Evolutionary conservation across 2,113 vertebrate species (phyloP).

Genomic region (Ahaetulla prasina): DNA sequence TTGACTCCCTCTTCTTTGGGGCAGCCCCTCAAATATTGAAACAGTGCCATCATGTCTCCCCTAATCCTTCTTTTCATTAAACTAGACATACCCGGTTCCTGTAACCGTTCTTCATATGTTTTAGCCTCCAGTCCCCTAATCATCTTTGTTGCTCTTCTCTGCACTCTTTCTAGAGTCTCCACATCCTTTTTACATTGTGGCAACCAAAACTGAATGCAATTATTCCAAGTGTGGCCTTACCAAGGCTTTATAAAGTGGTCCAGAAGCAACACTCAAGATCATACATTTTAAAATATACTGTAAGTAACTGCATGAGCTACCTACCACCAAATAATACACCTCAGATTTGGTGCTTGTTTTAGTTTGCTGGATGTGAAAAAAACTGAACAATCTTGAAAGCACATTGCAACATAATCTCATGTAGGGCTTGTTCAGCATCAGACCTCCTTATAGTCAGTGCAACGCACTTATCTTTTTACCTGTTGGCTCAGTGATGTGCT

Average conservation of each 20-base stretch:
- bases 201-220: too few species aligned
- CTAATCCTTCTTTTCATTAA: too few species aligned
- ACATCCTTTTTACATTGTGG: too few species aligned
- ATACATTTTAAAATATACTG: neutral
- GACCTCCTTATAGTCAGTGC: neutral
- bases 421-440: neutral
- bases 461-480: constrained; percentile 60
- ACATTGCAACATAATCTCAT: neutral
- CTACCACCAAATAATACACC: neutral
- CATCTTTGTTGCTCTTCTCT: too few species aligned
- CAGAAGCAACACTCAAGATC: neutral
- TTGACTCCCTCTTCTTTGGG: too few species aligned
- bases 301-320: neutral
- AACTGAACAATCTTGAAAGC: neutral
- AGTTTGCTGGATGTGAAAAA: neutral
- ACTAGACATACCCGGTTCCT: too few species aligned
- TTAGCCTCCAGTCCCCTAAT: too few species aligned
- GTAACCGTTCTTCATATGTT: too few species aligned
- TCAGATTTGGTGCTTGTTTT: neutral
- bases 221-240: too few species aligned
- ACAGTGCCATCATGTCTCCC: too few species aligned
- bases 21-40: too few species aligned
- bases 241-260: neutral
- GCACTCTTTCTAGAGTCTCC: too few species aligned
- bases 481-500: constrained; percentile 64